Evolutionary conservation across 2,797 vertebrate genomes (phyloP).

Genomic region (Cossypha polioptera): DNA sequence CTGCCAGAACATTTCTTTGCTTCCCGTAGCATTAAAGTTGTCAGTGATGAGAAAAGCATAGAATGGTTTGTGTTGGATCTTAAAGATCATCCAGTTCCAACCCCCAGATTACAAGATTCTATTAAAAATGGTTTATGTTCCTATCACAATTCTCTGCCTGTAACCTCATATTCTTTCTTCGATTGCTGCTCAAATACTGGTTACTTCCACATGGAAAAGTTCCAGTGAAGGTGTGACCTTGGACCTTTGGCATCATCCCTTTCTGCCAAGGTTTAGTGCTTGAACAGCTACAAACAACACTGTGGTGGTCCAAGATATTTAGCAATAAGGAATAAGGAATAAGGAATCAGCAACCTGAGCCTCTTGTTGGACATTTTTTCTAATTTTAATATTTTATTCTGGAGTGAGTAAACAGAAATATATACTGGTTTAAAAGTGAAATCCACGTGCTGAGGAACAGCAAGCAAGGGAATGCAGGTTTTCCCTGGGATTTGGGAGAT

Average conservation of each 20-base stretch:
- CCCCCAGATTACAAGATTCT: neutral
- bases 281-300: neutral
- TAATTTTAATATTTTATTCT: neutral
- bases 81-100: neutral
- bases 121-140: neutral
- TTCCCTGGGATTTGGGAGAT: neutral
- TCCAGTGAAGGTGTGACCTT: neutral
- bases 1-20: neutral
- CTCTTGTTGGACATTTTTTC: neutral
- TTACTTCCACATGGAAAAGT: neutral
- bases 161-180: neutral
- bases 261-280: neutral
- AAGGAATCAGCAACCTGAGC: neutral
- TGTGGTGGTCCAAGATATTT: accelerated
- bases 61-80: neutral
- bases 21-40: neutral
- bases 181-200: neutral
- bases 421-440: neutral
- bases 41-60: neutral
- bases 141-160: neutral
- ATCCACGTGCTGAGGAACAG: neutral
- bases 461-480: neutral
- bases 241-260: neutral
- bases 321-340: neutral
- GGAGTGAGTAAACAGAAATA: accelerated